A percentile compares a stretch with the other conserved stretches of the same genome.
Evolutionary conservation across 2,888 invertebrate species (phyloP).

Genomic region (Drosophila kuntzei): DNA sequence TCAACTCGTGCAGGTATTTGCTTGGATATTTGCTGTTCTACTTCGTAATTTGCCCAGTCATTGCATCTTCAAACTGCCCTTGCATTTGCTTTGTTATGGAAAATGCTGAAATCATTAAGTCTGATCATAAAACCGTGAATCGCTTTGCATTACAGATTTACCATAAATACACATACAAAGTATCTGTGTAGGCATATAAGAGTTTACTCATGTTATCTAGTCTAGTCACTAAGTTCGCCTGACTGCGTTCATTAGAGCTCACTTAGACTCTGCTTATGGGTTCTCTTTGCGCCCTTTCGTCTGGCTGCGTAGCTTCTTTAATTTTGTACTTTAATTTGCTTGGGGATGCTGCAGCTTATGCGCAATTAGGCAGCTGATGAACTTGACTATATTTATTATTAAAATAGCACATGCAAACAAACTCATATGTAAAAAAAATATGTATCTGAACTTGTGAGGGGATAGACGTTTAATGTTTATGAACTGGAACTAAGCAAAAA

Average conservation of each 20-base stretch:
- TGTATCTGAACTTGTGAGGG: slow-evolving; percentile 12
- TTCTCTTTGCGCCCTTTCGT: neutral
- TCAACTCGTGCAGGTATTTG: neutral
- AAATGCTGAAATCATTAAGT: slow-evolving; percentile 54
- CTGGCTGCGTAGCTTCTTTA: slow-evolving; percentile 7
- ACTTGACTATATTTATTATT: slow-evolving; percentile 49
- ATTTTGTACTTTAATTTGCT: slow-evolving; percentile 34
- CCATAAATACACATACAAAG: slow-evolving; percentile 23
- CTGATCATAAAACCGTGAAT: slow-evolving; percentile 50
- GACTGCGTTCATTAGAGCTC: slow-evolving; percentile 29
- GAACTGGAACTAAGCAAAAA: slow-evolving; percentile 30
- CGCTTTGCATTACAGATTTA: slow-evolving; percentile 44
- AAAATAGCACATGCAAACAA: slow-evolving; percentile 40
- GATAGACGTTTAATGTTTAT: slow-evolving; percentile 31
- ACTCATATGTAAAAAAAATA: neutral
- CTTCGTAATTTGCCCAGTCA: slow-evolving; percentile 24
- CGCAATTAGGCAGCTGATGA: slow-evolving; percentile 65
- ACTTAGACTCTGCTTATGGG: neutral
- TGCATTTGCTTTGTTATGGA: slow-evolving; percentile 38
- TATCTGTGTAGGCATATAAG: neutral
- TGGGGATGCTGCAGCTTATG: slow-evolving; percentile 40
- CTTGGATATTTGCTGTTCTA: slow-evolving; percentile 18
- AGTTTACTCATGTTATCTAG: slow-evolving; percentile 50
- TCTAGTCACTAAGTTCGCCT: slow-evolving; percentile 42
- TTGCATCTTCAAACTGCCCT: slow-evolving; percentile 19